These are phyloP conservation scores for Amniataba percoides DNA, from an alignment of 2,797 vertebrate genomes.

Conservation along the genomic window DNA sequence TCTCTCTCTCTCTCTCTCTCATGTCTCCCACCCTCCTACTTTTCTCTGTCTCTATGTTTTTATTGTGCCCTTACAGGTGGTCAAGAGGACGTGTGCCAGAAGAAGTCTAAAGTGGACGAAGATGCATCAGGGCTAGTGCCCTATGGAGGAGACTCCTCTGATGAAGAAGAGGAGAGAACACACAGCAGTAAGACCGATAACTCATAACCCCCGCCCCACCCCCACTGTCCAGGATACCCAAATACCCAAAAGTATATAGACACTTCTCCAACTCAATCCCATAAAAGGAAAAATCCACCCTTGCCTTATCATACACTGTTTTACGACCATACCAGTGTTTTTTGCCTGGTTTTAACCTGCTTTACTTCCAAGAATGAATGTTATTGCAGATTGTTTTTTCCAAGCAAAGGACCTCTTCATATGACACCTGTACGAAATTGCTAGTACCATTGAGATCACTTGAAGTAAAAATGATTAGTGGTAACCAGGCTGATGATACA, in stretches of 20 bases:
- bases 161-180: conserved; percentile 87
- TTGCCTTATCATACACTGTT: conserved; percentile 28
- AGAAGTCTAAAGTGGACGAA: conserved; percentile 76
- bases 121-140: conserved; percentile 83
- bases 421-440: neutral
- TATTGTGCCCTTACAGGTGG: conserved; percentile 69
- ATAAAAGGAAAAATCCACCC: conserved; percentile 69
- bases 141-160: conserved; percentile 86
- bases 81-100: conserved; percentile 65
- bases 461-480: neutral
- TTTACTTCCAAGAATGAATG: neutral
- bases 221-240: conserved; percentile 52
- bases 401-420: too few species aligned
- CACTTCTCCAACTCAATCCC: conserved; percentile 26
- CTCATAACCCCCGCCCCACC: conserved; percentile 68
- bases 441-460: neutral
- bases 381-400: neutral
- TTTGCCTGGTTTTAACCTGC: conserved; percentile 1
- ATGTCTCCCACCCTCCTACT: conserved; percentile 25
- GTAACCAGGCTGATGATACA: neutral
- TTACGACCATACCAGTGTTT: conserved; percentile 18
- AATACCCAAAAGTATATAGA: conserved; percentile 44
- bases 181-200: conserved; percentile 81
- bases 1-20: conserved; percentile 15
- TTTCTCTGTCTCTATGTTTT: conserved; percentile 48